phyloP scores from a whole-genome alignment of 2,113 vertebrate species.

The Eublepharis macularius region DNA sequence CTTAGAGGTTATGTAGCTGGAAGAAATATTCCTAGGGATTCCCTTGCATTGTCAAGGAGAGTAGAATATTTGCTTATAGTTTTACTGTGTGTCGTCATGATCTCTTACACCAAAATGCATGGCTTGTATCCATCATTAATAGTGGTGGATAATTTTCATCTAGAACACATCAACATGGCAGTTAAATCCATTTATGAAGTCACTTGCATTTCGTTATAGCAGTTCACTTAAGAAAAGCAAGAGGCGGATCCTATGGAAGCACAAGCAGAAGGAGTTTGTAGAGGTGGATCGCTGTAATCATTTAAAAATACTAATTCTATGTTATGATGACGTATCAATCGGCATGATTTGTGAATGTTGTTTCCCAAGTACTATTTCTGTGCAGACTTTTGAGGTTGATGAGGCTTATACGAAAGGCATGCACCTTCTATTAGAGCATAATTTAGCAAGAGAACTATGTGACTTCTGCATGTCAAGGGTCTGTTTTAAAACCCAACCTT shows the following conservation, averaged over 20 bases:
- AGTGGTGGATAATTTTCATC: conserved; percentile 3
- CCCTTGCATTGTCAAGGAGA: neutral
- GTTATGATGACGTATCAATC: neutral
- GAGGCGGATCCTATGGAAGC: neutral
- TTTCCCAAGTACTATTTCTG: neutral
- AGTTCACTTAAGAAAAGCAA: neutral
- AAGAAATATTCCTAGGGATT: too few species aligned
- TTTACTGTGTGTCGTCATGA: neutral
- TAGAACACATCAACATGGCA: neutral
- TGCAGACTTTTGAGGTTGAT: neutral
- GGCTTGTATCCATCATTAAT: conserved; percentile 6
- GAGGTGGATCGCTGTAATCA: too few species aligned
- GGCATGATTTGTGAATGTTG: neutral
- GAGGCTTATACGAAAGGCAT: neutral
- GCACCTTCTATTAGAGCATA: neutral
- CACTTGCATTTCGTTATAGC: neutral
- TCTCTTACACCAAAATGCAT: neutral
- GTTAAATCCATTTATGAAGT: neutral
- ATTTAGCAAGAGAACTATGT: neutral
- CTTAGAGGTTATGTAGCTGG: too few species aligned
- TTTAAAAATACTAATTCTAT: too few species aligned
- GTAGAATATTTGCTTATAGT: neutral
- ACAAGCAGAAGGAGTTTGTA: too few species aligned
- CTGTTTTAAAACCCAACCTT: neutral
- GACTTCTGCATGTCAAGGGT: conserved; percentile 4